Evolutionary conservation across 2,113 vertebrate species (phyloP), one percentile per base, ranked within the genome.

Genomic region (Turdus rufiventris): DNA sequence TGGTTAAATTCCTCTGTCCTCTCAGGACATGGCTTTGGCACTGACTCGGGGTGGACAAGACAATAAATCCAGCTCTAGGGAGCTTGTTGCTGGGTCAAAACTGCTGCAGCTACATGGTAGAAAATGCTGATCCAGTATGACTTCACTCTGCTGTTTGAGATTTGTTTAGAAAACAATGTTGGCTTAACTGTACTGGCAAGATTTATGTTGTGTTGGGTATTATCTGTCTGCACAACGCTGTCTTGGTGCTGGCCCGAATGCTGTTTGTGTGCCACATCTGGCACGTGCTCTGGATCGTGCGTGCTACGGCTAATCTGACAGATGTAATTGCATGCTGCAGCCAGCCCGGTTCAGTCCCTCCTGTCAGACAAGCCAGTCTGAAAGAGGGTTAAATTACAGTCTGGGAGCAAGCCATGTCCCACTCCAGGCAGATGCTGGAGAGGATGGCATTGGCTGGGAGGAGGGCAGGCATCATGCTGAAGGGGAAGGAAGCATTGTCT

Each of bases 101-200:
- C 67, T 92, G 91, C 88, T 93, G 95, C 19, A 12, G 68, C 47
- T 88, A 62, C 18, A 2, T 25, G 72, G 56, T 51, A 58, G 79
- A 81, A 96, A 96, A 88, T 93, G 95, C 91, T 95, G 95, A 96
- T 95, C 95, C 47, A 40, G 33, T 88, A 63, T 26, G 75, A 94
- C 94, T 79, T 93, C 60, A 67, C 56, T 90, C 75, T 83, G 65
- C 88, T 80, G 76, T 63, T 92, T 86, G 83, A 95, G 79, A 91
- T 84, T 92, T 96, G 94, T 95, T 96, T 94, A 81, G 92, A 96
- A 94, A 96, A 95, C 72, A 95, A 63, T 74, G 88, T 83, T 95
- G 91, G 85, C 91, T 95, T 94, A 95, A 94, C 94, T 84, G 43
- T 74, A 70, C 88, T 95, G 95, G 96, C 88, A 88, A 86, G 85